A percentile compares a stretch with the other conserved stretches of the same genome.
Evolutionary conservation across 2,113 vertebrate species (phyloP).

Genomic region (Leucosticte australis): DNA sequence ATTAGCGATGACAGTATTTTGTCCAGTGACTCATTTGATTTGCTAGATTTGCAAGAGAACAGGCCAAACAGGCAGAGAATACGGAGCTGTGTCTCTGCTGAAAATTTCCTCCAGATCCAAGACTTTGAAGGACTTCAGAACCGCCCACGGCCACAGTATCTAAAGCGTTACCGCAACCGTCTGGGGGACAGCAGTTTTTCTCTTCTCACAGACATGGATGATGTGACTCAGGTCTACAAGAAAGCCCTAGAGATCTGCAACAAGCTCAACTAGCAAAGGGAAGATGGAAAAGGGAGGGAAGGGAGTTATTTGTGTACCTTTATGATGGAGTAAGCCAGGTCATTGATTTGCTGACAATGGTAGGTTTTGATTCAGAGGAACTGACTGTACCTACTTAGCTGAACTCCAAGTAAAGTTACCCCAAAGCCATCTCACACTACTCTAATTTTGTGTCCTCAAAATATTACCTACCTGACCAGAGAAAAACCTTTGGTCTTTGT

Average conservation of each 20-base stretch:
- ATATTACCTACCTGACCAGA: constrained; percentile 20
- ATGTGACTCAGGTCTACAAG: constrained; percentile 98
- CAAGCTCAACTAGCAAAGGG: constrained; percentile 81
- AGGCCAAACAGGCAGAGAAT: constrained; percentile 80
- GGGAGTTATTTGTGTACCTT: constrained; percentile 60
- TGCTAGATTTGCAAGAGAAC: constrained; percentile 84
- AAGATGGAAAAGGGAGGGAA: constrained; percentile 9
- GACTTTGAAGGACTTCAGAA: constrained; percentile 83
- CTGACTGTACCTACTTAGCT: neutral
- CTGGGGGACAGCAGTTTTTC: constrained; percentile 95
- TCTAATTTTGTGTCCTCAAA: constrained; percentile 17
- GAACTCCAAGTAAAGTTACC: neutral
- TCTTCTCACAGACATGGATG: constrained; percentile 91
- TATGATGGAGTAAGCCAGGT: constrained; percentile 66
- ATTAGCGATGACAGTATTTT: constrained; percentile 89
- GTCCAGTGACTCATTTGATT: constrained; percentile 84
- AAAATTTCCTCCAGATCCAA: constrained; percentile 90
- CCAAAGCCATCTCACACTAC: constrained; percentile 29
- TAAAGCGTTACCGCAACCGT: constrained; percentile 84
- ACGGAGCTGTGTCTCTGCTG: constrained; percentile 89
- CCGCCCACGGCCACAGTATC: constrained; percentile 79
- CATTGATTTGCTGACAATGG: constrained; percentile 58
- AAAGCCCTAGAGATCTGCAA: constrained; percentile 95
- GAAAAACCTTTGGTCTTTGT: constrained; percentile 17
- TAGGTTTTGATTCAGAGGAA: constrained; percentile 6